These are phyloP conservation scores for Hymenochirus boettgeri DNA, from an alignment of 2,113 vertebrate species.

Conservation along the genomic window DNA sequence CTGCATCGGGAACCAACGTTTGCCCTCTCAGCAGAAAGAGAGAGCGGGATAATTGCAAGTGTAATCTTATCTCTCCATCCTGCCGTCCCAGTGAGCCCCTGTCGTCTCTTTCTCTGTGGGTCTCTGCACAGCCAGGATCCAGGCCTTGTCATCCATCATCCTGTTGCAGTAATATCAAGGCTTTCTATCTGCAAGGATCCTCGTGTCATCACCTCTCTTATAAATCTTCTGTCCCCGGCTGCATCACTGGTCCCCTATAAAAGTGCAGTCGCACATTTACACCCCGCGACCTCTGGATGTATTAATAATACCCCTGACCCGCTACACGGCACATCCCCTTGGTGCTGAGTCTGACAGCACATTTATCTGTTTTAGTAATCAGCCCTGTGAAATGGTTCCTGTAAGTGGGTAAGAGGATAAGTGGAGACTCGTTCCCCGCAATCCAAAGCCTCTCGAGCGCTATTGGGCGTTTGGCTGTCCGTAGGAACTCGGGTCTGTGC, in stretches of 20 bases:
- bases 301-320: slow-evolving; percentile 93
- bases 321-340: slow-evolving; percentile 61
- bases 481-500: not conserved
- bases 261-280: slow-evolving; percentile 78
- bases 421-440: slow-evolving; percentile 10
- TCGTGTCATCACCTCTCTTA: too few relatives aligned
- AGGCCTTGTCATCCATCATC: slow-evolving; percentile 79
- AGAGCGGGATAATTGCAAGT: slow-evolving; percentile 66
- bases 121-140: slow-evolving; percentile 81
- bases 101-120: slow-evolving; percentile 54
- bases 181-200: slow-evolving; percentile 88
- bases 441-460: slow-evolving; percentile 49
- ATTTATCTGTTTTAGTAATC: slow-evolving; percentile 69
- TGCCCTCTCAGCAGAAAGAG: slow-evolving; percentile 63
- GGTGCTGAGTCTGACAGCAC: slow-evolving; percentile 72
- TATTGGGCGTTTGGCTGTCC: slow-evolving; percentile 47
- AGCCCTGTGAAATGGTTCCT: slow-evolving; percentile 52
- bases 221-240: slow-evolving; percentile 89
- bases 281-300: slow-evolving; percentile 79
- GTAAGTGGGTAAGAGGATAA: slow-evolving; percentile 58
- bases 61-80: slow-evolving; percentile 73
- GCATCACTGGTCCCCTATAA: slow-evolving; percentile 78
- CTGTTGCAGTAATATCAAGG: slow-evolving; percentile 76
- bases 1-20: slow-evolving; percentile 60
- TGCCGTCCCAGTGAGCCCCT: slow-evolving; percentile 61